Evolutionary conservation across 2,113 vertebrate genomes (phyloP).

Genomic region (Dasyprocta punctata): DNA sequence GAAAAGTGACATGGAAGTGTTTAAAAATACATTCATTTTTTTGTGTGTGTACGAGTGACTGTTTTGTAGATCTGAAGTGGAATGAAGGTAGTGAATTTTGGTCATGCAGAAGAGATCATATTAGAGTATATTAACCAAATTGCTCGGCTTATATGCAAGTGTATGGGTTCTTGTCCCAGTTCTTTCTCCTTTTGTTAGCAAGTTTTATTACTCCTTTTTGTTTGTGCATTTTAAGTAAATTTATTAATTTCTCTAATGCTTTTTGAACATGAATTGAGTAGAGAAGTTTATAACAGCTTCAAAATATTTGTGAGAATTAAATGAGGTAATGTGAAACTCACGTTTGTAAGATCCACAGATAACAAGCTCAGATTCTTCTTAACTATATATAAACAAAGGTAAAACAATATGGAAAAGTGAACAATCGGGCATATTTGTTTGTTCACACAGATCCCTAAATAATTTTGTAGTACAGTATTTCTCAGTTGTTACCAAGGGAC

Average conservation of each 20-base stretch:
- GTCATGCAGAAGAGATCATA: not conserved
- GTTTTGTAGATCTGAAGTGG: not conserved
- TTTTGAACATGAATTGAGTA: not conserved
- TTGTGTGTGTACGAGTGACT: not conserved
- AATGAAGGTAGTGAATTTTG: not conserved
- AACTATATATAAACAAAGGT: not conserved
- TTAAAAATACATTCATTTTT: not conserved
- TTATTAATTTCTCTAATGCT: not conserved
- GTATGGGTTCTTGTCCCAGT: not conserved
- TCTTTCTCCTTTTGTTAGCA: not conserved
- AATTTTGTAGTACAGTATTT: not conserved
- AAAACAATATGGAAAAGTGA: not conserved
- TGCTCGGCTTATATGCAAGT: not conserved
- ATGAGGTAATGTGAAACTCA: not conserved
- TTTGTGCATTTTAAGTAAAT: not conserved
- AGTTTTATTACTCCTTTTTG: not conserved
- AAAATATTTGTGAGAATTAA: not conserved
- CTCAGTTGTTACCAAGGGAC: not conserved
- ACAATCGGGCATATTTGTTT: not conserved
- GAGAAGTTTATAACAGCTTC: not conserved
- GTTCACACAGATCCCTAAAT: not conserved
- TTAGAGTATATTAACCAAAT: not conserved
- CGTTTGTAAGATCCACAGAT: not conserved
- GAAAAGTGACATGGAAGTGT: not conserved
- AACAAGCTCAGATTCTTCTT: not conserved